phyloP scores from a whole-genome alignment of 2,113 vertebrate species.

The Hyaena hyaena region DNA sequence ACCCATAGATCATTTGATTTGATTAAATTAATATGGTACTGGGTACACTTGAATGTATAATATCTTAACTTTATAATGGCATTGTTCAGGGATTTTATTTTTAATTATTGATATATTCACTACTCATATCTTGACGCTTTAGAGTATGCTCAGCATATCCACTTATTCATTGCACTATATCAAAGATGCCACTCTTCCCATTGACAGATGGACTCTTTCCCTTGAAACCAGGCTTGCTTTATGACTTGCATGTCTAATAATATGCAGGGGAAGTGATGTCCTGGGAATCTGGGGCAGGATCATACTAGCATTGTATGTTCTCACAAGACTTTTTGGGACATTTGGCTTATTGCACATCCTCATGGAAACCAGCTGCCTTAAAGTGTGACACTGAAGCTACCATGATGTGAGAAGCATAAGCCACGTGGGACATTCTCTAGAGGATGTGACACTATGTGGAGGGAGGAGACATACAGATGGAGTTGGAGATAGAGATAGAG shows the following conservation, averaged over 20 bases:
- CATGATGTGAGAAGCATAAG: not conserved
- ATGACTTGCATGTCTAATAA: not conserved
- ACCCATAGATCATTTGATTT: not conserved
- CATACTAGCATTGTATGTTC: not conserved
- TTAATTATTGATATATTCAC: not conserved
- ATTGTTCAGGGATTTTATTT: not conserved
- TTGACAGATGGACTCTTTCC: not conserved
- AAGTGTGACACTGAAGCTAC: not conserved
- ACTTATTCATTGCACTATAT: not conserved
- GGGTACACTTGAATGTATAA: not conserved
- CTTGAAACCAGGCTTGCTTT: not conserved
- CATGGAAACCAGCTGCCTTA: not conserved
- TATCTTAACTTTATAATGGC: not conserved
- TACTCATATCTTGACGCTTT: not conserved
- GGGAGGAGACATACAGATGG: no score
- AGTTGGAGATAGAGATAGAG: not conserved
- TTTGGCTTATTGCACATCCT: not conserved
- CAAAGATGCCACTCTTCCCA: not conserved
- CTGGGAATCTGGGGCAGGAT: not conserved
- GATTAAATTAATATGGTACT: not conserved
- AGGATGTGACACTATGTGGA: not conserved
- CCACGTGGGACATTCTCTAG: not conserved
- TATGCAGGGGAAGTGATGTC: not conserved
- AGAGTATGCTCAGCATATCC: not conserved
- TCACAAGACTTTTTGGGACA: not conserved